Evolutionary conservation across 2,888 invertebrate species (phyloP).

Genomic region (Gari tellinella): DNA sequence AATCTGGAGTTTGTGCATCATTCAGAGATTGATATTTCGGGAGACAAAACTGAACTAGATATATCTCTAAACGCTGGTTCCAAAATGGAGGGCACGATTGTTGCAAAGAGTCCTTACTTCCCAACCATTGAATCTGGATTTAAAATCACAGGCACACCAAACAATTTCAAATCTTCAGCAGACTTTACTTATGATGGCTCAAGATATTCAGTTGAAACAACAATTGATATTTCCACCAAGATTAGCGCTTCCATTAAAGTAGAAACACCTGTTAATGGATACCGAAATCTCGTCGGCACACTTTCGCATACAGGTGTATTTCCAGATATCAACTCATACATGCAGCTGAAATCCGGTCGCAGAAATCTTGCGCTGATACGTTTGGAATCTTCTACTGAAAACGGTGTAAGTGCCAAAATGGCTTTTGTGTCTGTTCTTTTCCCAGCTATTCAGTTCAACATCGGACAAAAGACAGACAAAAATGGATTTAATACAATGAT

Average conservation of each 20-base stretch:
- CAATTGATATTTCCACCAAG: conserved; percentile 3
- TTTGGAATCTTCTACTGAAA: conserved; percentile 8
- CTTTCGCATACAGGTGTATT: conserved; percentile 35
- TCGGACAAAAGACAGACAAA: conserved; percentile 26
- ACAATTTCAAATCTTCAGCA: conserved; percentile 13
- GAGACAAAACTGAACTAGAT: conserved; percentile 58
- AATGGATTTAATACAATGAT: conserved; percentile 30
- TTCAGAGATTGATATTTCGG: conserved; percentile 35
- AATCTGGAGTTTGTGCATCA: conserved; percentile 36
- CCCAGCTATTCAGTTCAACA: conserved; percentile 35
- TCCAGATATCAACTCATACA: conserved; percentile 17
- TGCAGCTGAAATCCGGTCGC: conserved; percentile 32
- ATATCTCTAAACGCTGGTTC: conserved; percentile 49
- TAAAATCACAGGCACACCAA: conserved; percentile 29
- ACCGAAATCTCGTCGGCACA: conserved; percentile 22
- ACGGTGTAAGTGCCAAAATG: conserved; percentile 11
- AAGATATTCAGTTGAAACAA: conserved; percentile 32
- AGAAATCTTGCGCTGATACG: conserved; percentile 31
- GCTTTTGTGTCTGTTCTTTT: conserved; percentile 28
- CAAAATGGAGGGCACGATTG: conserved; percentile 34
- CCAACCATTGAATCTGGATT: conserved; percentile 19
- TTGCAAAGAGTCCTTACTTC: conserved; percentile 35
- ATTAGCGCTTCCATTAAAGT: conserved; percentile 26
- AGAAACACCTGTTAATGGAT: conserved; percentile 37
- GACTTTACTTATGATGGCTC: conserved; percentile 15